These are phyloP conservation scores for Patella vulgata DNA, from an alignment of 1,140 invertebrate species.

Conservation along the genomic window DNA sequence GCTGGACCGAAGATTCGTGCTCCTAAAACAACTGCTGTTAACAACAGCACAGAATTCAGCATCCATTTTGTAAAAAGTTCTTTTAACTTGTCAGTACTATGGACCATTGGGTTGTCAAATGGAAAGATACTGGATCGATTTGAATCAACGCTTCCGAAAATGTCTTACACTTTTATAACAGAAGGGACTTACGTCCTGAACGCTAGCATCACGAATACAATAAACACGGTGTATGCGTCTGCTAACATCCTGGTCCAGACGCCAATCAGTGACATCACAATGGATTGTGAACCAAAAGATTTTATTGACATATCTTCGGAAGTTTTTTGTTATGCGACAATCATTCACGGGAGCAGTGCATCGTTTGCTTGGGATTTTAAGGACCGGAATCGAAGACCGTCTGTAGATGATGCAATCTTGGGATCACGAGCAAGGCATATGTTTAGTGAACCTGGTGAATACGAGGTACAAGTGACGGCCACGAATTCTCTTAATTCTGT, in stretches of 20 bases:
- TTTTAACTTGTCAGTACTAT: neutral
- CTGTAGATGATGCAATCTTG: constrained; percentile 1
- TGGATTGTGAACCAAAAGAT: neutral
- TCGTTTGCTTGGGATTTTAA: constrained; percentile 10
- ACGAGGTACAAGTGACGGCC: constrained; percentile 8
- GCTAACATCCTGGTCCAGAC: constrained; percentile 2
- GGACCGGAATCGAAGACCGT: neutral
- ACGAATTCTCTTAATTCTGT: constrained; percentile 2
- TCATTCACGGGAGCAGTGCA: neutral
- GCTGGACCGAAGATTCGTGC: neutral
- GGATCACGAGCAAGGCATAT: neutral
- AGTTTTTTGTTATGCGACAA: neutral
- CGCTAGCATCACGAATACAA: neutral
- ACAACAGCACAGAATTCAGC: neutral
- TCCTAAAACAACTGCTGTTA: neutral
- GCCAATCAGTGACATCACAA: neutral
- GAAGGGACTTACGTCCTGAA: neutral
- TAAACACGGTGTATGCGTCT: constrained; percentile 2
- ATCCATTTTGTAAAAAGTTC: neutral
- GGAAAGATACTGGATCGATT: neutral
- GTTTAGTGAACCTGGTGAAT: neutral
- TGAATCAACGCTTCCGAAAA: neutral
- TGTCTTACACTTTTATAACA: neutral
- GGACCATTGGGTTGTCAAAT: neutral
- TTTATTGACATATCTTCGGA: neutral